phyloP scores from a whole-genome alignment of 2,113 vertebrate genomes.

The Azemiops feae region DNA sequence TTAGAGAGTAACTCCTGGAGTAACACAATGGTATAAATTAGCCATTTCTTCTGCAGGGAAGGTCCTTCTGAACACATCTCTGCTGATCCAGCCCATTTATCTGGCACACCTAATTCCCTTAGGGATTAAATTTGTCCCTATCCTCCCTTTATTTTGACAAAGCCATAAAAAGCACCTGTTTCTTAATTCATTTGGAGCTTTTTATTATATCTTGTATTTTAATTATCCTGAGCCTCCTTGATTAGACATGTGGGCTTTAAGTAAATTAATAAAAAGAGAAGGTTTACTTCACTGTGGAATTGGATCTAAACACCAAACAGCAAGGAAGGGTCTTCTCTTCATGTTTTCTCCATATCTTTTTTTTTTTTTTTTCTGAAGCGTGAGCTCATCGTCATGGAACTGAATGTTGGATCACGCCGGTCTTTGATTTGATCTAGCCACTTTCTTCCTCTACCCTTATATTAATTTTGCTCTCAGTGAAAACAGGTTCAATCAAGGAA shows the following conservation, averaged over 20 bases:
- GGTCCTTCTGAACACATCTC: not conserved
- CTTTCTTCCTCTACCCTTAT: not conserved
- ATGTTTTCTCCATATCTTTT: not conserved
- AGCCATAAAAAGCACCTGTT: not conserved
- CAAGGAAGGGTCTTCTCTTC: not conserved
- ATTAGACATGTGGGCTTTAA: not conserved
- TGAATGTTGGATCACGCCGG: not conserved
- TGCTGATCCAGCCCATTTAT: not conserved
- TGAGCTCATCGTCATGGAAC: not conserved
- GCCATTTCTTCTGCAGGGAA: not conserved
- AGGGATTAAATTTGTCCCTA: not conserved
- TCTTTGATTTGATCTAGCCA: not conserved
- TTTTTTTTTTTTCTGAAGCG: not conserved
- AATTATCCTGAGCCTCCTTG: not conserved
- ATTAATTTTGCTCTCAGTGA: not conserved
- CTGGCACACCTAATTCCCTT: not conserved
- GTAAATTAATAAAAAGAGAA: not conserved
- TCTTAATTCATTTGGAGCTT: not conserved
- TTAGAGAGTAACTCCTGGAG: not conserved
- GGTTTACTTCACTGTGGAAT: not conserved
- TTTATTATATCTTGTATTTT: not conserved
- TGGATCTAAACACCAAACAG: not conserved
- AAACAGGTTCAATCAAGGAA: not conserved
- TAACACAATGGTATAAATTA: not conserved
- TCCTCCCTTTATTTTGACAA: not conserved